Conservation (phyloP, 2,888 invertebrate species). For the Macropis europaea region DNA sequence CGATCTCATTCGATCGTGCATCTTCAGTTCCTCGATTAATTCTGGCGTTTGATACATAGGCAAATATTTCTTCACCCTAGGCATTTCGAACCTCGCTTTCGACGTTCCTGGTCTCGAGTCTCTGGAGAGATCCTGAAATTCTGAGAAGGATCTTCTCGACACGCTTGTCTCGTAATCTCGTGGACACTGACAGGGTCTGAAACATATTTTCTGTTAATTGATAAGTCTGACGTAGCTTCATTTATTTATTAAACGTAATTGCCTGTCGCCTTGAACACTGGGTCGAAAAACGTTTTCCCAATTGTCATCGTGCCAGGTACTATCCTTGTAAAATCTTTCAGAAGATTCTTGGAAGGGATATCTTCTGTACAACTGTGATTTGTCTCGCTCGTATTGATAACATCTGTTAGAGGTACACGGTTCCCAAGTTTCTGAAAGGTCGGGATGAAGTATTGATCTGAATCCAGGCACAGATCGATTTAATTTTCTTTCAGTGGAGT, state of each 20-base stretch:
- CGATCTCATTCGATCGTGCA: conserved; percentile 61
- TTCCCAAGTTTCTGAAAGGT: not conserved
- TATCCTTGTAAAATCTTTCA: not conserved
- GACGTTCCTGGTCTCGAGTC: not conserved
- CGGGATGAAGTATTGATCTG: conserved; percentile 1
- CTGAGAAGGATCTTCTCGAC: not conserved
- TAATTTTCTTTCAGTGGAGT: not conserved
- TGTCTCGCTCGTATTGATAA: not conserved
- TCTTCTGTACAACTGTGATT: no score
- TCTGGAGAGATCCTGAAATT: not conserved
- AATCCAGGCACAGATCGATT: conserved; percentile 3
- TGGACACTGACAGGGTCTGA: not conserved
- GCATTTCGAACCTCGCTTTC: conserved; percentile 34
- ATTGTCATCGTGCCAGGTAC: no score
- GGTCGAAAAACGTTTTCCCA: not conserved
- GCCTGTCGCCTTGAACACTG: not conserved
- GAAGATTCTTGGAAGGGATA: not conserved
- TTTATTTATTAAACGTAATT: not conserved
- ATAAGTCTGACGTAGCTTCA: not conserved
- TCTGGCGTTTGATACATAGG: conserved; percentile 62
- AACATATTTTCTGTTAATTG: not conserved
- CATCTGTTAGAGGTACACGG: not conserved
- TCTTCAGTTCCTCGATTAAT: conserved; percentile 64
- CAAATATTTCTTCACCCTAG: conserved; percentile 61
- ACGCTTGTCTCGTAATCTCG: not conserved